Evolutionary conservation across 2,888 invertebrate species (phyloP), one percentile per base, ranked within the genome.

Genomic region (Andrena marginata): DNA sequence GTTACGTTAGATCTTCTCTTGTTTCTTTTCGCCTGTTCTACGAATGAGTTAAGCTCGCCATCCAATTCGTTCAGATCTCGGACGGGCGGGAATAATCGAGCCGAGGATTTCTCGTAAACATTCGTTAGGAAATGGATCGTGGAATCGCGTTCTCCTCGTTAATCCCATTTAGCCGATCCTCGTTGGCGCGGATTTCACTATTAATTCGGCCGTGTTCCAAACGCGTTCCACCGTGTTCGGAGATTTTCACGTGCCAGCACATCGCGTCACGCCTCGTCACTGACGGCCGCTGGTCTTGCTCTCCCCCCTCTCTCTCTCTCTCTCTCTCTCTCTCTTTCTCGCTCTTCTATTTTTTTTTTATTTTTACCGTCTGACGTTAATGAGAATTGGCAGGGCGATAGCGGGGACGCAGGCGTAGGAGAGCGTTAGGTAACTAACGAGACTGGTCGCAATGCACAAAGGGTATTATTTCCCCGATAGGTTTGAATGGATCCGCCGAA

Each of bases 381-480:
- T 89, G 87, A 88, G 87, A 87, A 86, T 88, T 86, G 87, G 80
- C 88, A 88, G 82, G 63, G 74, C 33, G 77, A 85, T 80, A 72
- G 81, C 75, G 42, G 70, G 59, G 51, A 65, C 68, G 72, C 80
- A 59, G 31, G 76, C 78, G 64, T 63, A 48, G 51, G 51, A 71
- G 60, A 67, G 74, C 80, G 84, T 82, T 76, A 60, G 78, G 80
- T 87, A 88, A 87, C 88, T 88, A 88, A 89, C 88, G 88, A 87
- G 87, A 77, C 73, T 70, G 80, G 80, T 74, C 85, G 74, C 83
- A 81, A 81, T 78, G 89, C 80, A 88, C 89, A 89, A 89, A 88
- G 85, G 89, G 85, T 84, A 87, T 89, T 88, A 88, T 89, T 89
- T 78, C 68, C 71, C 72, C 80, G 80, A 84, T 89, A 82, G 84